phyloP scores from a whole-genome alignment of 2,888 invertebrate genomes.

The Scaptomyza cyrtandrae region DNA sequence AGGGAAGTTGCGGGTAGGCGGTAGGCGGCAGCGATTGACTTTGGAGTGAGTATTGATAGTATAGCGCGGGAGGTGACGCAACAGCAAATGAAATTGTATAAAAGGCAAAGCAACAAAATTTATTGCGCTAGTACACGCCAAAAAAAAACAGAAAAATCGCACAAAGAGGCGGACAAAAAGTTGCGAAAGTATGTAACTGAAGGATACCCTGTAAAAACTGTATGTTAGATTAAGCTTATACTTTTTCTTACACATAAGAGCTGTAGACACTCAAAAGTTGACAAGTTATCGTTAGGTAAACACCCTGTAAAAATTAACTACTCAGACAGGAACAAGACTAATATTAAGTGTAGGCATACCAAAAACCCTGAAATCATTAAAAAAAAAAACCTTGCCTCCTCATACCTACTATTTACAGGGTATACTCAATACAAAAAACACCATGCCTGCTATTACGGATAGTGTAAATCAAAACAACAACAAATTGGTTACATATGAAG shows the following conservation, averaged over 20 bases:
- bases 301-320: too few relatives aligned
- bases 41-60: slow-evolving; percentile 19
- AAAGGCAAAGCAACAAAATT: slow-evolving; percentile 74
- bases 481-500: slow-evolving; percentile 73
- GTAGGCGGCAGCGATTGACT: slow-evolving; percentile 33
- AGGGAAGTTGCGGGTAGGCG: neutral
- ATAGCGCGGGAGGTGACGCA: slow-evolving; percentile 12
- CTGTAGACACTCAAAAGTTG: too few relatives aligned
- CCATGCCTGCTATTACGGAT: slow-evolving; percentile 29
- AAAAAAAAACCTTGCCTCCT: too few relatives aligned
- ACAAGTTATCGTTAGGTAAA: too few relatives aligned
- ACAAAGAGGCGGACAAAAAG: neutral
- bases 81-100: slow-evolving; percentile 77
- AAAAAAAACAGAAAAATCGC: slow-evolving; percentile 39
- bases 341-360: neutral
- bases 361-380: too few relatives aligned
- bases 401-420: slow-evolving; percentile 2
- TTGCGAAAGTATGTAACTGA: slow-evolving; percentile 1
- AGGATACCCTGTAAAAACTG: slow-evolving; percentile 22
- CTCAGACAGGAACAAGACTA: too few relatives aligned
- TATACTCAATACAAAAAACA: slow-evolving; percentile 22
- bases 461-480: slow-evolving; percentile 77
- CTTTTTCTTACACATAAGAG: too few relatives aligned
- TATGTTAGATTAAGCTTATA: too few relatives aligned
- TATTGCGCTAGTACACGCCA: slow-evolving; percentile 63